Base-by-base conservation (phyloP, 2,113 vertebrate genomes). In the Leuciscus idus region DNA sequence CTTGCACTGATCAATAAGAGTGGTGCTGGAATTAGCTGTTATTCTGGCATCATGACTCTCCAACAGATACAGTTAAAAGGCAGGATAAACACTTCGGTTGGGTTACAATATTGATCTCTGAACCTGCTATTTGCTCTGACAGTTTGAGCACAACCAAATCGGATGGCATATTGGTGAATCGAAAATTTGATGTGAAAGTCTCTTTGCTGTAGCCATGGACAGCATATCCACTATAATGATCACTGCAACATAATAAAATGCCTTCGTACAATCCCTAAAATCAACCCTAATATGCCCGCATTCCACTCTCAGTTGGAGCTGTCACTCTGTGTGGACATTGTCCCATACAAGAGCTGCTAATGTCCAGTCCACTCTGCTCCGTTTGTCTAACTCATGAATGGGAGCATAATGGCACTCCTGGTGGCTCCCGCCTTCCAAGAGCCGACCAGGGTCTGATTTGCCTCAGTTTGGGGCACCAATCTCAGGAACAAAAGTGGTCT, bases 301-400 rank as follows among this genome's bases (percentile, higher is more conserved):
- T 95, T 96, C 94, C 93, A 92, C 86, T 94, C 93, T 90, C 94
- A 95, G 94, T 94, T 90, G 94, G 96, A 96, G 95, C 92, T 94
- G 92, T 93, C 93, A 95, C 89, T 94, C 94, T 92, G 91, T 92
- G 90, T 92, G 94, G 93, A 96, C 94, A 91, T 92, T 92, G 94
- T 94, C 91, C 91, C 94, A 90, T 92, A 88, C 89, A 90, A 81
- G 92, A 88, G 95, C 95, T 92, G 91, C 92, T 90, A 88, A 88
- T 95, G 96, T 96, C 93, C 95, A 93, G 93, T 91, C 84, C 55
- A 87, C 83, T 86, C 88, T 83, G 64, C 62, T 83, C 91, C 91
- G 95, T 94, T 96, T 96, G 93, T 96, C 94, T 96, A 93, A 94
- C 92, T 97, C 96, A 96, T 97, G 95, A 95, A 93, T 95, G 92